phyloP scores from a whole-genome alignment of 2,888 invertebrate genomes.

The Isotomurus palustris region DNA sequence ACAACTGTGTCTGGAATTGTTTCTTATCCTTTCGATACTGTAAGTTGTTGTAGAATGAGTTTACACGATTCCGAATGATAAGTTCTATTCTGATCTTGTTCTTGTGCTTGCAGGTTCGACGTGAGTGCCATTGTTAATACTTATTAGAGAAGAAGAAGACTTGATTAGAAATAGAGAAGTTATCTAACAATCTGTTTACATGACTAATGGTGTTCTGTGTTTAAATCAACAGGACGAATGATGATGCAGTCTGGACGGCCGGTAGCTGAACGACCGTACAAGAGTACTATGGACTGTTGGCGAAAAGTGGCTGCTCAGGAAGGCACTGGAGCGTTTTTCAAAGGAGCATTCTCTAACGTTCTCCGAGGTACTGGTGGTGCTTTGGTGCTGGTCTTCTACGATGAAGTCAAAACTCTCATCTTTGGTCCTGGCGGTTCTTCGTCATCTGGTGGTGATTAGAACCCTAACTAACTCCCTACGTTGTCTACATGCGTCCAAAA shows the following conservation, averaged over 20 bases:
- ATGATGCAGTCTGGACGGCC: slow-evolving; percentile 58
- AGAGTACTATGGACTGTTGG: slow-evolving; percentile 56
- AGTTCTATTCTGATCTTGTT: neutral
- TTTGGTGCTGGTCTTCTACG: slow-evolving; percentile 55
- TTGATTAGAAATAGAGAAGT: too few species aligned
- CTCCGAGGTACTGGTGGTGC: slow-evolving; percentile 56
- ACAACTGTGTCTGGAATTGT: slow-evolving; percentile 54
- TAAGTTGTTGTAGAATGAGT: slow-evolving; percentile 49
- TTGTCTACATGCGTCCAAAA: too few species aligned
- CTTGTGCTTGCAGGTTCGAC: slow-evolving; percentile 6
- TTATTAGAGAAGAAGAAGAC: too few species aligned
- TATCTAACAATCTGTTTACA: too few species aligned
- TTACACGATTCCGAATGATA: neutral
- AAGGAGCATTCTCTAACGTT: slow-evolving; percentile 56
- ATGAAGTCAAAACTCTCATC: slow-evolving; percentile 50
- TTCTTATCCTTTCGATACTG: slow-evolving; percentile 59
- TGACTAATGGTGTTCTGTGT: too few species aligned
- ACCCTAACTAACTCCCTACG: too few species aligned
- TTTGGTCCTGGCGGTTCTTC: too few species aligned
- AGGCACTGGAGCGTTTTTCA: slow-evolving; percentile 57
- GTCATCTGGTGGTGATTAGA: too few species aligned
- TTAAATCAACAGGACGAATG: slow-evolving; percentile 51
- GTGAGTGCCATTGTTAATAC: neutral
- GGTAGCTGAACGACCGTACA: slow-evolving; percentile 50
- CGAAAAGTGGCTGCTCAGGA: slow-evolving; percentile 54